Base-by-base conservation (phyloP, 2,113 vertebrate species). In the Etheostoma cragini region DNA sequence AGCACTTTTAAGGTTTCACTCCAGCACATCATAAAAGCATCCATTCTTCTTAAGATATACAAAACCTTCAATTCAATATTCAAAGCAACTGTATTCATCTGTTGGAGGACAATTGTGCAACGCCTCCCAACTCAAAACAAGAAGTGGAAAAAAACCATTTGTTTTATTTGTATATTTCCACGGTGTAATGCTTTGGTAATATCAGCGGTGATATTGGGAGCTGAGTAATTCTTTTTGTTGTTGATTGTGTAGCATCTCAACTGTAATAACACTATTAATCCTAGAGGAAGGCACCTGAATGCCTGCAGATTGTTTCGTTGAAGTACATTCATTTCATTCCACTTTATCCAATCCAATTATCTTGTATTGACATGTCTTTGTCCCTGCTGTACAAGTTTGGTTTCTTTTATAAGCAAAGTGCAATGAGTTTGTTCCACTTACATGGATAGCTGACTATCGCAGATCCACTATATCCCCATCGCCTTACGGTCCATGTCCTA, bases 291-390 rank as follows among this genome's bases (percentile, higher is more conserved):
- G 82, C 76, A 82, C 81, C 82, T 90, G 82, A 81, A 54, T 70
- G 63, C 49, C 65, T 47, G 72, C 75, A 87, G 83, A 93, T 89
- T 91, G 88, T 85, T 83, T 87, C 80, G 84, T 63, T 79, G 56
- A 86, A 82, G 74, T 82, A 52, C 71, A 90, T 92, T 89, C 56
- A 88, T 90, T 90, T 84, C 53, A 83, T 46, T 80, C 85, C 83
- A 90, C 83, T 88, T 93, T 77, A 85, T 87, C 85, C 85, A 93
- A 88, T 91, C 85, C 85, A 93, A 88, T 91, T 88, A 91, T 82
- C 76, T 86, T 87, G 76, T 80, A 89, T 82, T 91, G 88, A 88
- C 87, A 90, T 47, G 26, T 30, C 2, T 61, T 42, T 58, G 1
- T 69, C 49, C 65, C 64, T n/a, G 16, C 24, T 17, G 60, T 70